Percentiles rank a stretch among this genome's conserved stretches.
Evolutionary conservation across 2,797 vertebrate species (phyloP).

Genomic region (Crax fasciolata): DNA sequence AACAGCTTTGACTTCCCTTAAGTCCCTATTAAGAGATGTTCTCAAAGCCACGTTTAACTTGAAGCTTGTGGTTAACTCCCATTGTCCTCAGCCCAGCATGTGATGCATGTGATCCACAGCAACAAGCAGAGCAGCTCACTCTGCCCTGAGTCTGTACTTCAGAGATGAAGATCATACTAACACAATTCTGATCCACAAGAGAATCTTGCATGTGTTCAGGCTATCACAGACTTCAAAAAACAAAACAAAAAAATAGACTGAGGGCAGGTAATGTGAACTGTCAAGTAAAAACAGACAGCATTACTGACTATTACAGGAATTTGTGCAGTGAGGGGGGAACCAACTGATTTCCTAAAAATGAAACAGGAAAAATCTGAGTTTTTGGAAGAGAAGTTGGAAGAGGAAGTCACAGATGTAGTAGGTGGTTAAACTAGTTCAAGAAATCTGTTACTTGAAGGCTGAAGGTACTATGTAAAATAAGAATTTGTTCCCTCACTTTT

Average conservation of each 20-base stretch:
- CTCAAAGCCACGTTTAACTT: neutral
- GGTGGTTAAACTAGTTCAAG: neutral
- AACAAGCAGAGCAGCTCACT: neutral
- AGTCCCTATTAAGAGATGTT: neutral
- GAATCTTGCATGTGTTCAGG: neutral
- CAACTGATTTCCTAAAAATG: neutral
- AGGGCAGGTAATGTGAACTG: neutral
- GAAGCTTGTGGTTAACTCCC: neutral
- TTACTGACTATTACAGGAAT: neutral
- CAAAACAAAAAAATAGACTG: neutral
- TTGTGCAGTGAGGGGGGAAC: neutral
- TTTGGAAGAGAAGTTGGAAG: neutral
- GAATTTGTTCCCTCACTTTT: neutral
- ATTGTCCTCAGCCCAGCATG: neutral
- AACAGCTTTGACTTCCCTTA: neutral
- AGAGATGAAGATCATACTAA: neutral
- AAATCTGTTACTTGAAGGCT: neutral
- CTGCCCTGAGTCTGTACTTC: neutral
- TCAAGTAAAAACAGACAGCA: neutral
- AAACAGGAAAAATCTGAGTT: neutral
- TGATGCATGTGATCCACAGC: neutral
- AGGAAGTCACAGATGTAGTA: neutral
- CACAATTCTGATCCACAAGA: neutral
- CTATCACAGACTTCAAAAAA: neutral
- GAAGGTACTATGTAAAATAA: neutral